These are phyloP conservation scores for Poeciliopsis turrubarensis DNA, from an alignment of 2,113 vertebrate species.

Conservation along the genomic window DNA sequence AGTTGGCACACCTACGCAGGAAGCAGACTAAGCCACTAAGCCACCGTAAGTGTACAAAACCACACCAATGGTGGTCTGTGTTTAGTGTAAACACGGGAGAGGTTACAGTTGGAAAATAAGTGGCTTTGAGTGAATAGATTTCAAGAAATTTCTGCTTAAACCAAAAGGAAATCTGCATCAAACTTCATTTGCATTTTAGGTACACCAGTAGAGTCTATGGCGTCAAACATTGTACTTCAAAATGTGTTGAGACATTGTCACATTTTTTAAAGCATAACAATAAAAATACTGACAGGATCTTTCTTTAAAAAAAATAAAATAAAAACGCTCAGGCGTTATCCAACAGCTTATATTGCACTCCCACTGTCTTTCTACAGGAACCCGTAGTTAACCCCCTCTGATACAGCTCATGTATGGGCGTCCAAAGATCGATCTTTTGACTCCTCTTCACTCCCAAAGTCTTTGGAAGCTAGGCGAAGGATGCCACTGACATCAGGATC, in stretches of 20 bases:
- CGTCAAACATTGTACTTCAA: conserved; percentile 31
- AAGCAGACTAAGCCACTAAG: conserved; percentile 12
- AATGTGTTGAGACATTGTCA: conserved; percentile 38
- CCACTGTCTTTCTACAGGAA: conserved; percentile 5
- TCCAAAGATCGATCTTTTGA: not conserved
- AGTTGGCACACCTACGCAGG: conserved; percentile 17
- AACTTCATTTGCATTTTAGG: conserved; percentile 66
- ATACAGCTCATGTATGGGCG: not conserved
- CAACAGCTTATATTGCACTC: conserved; percentile 46
- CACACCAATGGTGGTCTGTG: conserved; percentile 19
- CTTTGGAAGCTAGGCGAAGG: conserved; percentile 70
- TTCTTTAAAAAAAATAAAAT: not conserved
- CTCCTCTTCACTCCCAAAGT: not conserved
- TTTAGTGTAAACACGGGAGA: conserved; percentile 43
- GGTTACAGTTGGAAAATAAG: conserved; percentile 4
- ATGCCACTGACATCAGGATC: conserved; percentile 79
- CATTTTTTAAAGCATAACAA: conserved; percentile 30
- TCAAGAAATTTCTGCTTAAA: not conserved
- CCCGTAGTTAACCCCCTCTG: not conserved
- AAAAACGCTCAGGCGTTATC: conserved; percentile 1
- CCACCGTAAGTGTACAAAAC: not conserved
- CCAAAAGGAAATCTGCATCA: conserved; percentile 5
- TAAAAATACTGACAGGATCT: conserved; percentile 45
- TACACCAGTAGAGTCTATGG: conserved; percentile 25
- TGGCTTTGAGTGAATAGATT: conserved; percentile 5